A percentile compares a stretch with the other conserved stretches of the same genome.
Conservation (phyloP, 2,113 vertebrate species). For the Neoarius graeffei region DNA sequence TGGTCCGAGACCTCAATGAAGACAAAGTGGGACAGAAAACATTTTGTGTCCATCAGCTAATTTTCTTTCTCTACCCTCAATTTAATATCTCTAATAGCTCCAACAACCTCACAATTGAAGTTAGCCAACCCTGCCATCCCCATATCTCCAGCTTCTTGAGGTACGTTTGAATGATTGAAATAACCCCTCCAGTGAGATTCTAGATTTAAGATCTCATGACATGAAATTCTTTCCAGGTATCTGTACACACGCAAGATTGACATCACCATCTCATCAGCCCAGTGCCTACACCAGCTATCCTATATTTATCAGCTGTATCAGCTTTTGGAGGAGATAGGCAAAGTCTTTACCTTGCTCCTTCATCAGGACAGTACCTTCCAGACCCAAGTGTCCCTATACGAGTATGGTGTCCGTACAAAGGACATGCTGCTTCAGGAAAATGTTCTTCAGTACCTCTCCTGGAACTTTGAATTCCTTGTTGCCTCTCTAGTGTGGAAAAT, state of each 20-base stretch:
- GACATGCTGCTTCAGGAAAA: slow-evolving; percentile 70
- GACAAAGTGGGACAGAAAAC: neutral
- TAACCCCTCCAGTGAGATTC: neutral
- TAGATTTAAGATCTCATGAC: neutral
- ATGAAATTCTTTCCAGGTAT: slow-evolving; percentile 64
- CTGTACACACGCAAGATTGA: slow-evolving; percentile 73
- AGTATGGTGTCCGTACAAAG: slow-evolving; percentile 59
- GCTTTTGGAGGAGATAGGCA: slow-evolving; percentile 66
- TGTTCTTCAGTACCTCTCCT: slow-evolving; percentile 71
- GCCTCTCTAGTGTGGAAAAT: slow-evolving; percentile 61
- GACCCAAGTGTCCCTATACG: slow-evolving; percentile 67
- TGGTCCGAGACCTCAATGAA: slow-evolving; percentile 46
- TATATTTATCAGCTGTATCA: slow-evolving; percentile 61
- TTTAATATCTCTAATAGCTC: slow-evolving; percentile 46
- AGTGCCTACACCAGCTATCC: slow-evolving; percentile 77
- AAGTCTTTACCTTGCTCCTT: slow-evolving; percentile 68
- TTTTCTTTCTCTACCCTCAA: slow-evolving; percentile 64
- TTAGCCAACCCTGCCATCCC: slow-evolving; percentile 61
- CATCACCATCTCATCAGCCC: slow-evolving; percentile 61
- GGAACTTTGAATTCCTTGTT: slow-evolving; percentile 70
- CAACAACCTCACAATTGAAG: slow-evolving; percentile 51
- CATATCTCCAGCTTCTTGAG: slow-evolving; percentile 67
- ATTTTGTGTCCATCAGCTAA: slow-evolving; percentile 69
- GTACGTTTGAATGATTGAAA: slow-evolving; percentile 50
- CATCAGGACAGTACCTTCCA: slow-evolving; percentile 69